phyloP scores from a whole-genome alignment of 2,797 vertebrate genomes.

The Labroides dimidiatus region DNA sequence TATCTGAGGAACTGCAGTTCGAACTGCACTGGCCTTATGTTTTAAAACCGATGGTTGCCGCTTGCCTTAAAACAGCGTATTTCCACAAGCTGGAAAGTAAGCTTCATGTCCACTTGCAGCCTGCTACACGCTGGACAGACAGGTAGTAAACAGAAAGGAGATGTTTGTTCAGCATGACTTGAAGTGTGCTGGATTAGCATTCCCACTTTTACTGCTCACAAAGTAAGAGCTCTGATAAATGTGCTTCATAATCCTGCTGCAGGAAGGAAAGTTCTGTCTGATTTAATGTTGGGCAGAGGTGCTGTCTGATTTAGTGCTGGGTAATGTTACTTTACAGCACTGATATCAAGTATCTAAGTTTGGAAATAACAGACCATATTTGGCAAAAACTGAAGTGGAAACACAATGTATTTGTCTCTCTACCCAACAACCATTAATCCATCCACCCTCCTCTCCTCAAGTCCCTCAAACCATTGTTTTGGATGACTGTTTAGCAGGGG shows the following conservation, averaged over 20 bases:
- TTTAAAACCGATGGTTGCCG: too few species aligned
- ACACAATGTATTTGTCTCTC: constrained; percentile 22
- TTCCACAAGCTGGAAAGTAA: not conserved
- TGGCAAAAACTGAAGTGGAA: constrained; percentile 35
- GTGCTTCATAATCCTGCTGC: constrained; percentile 19
- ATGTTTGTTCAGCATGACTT: not conserved
- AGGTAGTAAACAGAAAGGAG: not conserved
- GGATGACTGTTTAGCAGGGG: constrained; percentile 50
- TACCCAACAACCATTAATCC: constrained; percentile 21
- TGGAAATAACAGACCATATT: constrained; percentile 46
- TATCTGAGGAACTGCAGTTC: too few species aligned
- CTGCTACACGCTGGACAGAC: not conserved
- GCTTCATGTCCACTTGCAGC: not conserved
- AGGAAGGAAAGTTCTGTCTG: constrained; percentile 3
- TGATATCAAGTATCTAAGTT: constrained; percentile 53
- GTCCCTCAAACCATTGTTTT: constrained; percentile 56
- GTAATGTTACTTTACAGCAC: constrained; percentile 36
- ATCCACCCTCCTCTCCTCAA: constrained; percentile 14
- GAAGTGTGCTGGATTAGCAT: not conserved
- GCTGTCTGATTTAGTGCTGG: constrained; percentile 29
- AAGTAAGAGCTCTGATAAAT: constrained; percentile 6
- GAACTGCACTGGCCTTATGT: too few species aligned
- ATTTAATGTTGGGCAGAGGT: constrained; percentile 34
- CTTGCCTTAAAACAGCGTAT: not conserved
- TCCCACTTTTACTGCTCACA: not conserved